A percentile compares a stretch with the other conserved stretches of the same genome.
Conservation (phyloP, 2,797 vertebrate species). For the Lithobates pipiens region DNA sequence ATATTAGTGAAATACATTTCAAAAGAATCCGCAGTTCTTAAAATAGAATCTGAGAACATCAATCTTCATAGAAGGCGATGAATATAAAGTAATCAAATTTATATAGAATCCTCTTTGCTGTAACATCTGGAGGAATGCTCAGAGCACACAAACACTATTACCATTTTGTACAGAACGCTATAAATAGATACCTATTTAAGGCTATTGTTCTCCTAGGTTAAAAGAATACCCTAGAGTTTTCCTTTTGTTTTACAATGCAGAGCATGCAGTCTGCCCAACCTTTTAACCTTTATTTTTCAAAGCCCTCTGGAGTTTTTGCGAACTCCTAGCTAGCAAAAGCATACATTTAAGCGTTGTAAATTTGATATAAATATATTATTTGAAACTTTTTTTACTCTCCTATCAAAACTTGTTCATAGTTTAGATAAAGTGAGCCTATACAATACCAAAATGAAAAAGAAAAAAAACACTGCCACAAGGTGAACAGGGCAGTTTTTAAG, state of each 20-base stretch:
- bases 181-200: conserved; percentile 46
- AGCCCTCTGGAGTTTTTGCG: background rate
- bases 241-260: conserved; percentile 44
- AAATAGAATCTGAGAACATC: background rate
- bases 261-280: conserved; percentile 41
- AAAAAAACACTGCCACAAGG: too few species aligned
- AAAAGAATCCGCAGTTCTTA: background rate
- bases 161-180: conserved; percentile 18
- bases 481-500: too few species aligned
- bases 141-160: conserved; percentile 28
- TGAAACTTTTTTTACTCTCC: too few species aligned
- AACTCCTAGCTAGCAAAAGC: background rate
- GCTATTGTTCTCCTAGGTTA: conserved; percentile 50
- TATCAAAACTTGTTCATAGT: too few species aligned
- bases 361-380: too few species aligned
- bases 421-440: too few species aligned
- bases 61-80: background rate
- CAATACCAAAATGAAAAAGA: too few species aligned
- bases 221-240: conserved; percentile 47
- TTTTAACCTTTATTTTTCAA: conserved; percentile 42
- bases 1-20: too few species aligned
- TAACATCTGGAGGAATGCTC: conserved; percentile 56
- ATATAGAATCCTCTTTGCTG: conserved; percentile 20
- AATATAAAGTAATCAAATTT: background rate
- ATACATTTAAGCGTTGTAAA: too few species aligned